These are phyloP conservation scores for Petrolisthes cinctipes DNA, from an alignment of 2,888 invertebrate species.

Conservation along the genomic window DNA sequence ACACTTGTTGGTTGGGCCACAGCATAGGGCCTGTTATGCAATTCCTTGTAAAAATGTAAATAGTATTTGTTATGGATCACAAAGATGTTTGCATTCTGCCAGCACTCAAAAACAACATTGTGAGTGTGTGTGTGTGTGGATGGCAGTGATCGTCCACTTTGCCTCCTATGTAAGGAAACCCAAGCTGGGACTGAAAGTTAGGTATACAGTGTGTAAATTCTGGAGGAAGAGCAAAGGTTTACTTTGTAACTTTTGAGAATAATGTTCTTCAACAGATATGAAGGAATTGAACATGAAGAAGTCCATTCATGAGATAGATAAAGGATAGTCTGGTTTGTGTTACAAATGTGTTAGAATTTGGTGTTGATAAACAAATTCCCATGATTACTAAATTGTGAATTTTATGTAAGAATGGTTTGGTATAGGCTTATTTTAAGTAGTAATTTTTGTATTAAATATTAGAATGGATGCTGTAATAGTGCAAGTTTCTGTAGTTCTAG, in stretches of 20 bases:
- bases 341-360: slow-evolving; percentile 13
- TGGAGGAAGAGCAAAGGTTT: no score
- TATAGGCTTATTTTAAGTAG: slow-evolving; percentile 9
- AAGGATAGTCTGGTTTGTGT: slow-evolving; percentile 2
- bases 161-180: background rate
- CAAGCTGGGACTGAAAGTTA: no score
- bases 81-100: background rate
- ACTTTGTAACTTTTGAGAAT: no score
- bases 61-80: slow-evolving; percentile 1
- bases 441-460: background rate
- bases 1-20: background rate
- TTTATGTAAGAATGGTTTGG: background rate
- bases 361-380: background rate
- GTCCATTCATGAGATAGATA: no score
- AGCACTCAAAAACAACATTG: slow-evolving; percentile 5
- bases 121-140: background rate
- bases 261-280: no score
- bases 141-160: background rate
- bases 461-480: slow-evolving; percentile 7
- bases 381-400: slow-evolving; percentile 1
- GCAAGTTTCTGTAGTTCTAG: background rate
- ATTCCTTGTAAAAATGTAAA: slow-evolving; percentile 8
- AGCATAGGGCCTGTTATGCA: background rate
- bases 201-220: no score
- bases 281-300: no score